Base-by-base conservation (phyloP, 2,113 vertebrate species). In the Brachyhypopomus gauderio region DNA sequence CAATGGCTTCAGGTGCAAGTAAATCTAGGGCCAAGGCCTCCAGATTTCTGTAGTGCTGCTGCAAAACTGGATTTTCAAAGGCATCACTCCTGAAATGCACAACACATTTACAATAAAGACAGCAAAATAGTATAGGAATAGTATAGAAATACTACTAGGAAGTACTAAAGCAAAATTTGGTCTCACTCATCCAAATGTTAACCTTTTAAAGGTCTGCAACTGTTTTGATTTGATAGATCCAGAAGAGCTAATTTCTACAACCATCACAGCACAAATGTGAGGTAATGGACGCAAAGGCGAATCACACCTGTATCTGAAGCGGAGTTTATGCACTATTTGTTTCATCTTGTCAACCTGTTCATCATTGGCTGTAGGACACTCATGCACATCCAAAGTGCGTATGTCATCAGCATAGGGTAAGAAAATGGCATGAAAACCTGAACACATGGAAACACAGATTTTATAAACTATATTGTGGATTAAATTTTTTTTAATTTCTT, bases 61-160 rank as follows among this genome's bases (percentile, higher is more conserved):
- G 98, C 71, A 99, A 89, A 63, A 94, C 94, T 0, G 98, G 98
- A 88, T 99, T 99, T 92, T 99, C 97, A 90, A 99, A 99, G 52
- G 94, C 91, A 73, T 96, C 96, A 78, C 90, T 93, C 94, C 98
- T 99, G 78, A 62, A 85, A 81, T 9, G 52, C n/a, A 22, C 55
- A 19, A 0, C 67, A 27, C 48, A 16, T 19, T 62, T 22, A 45
- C 70, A 78, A 38, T 5, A 12, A 1, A 6, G 9, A 5, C 8
- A 17, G 25, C 12, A 20, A 38, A 70, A n/a, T 14, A 52, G 1
- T n/a, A n/a, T n/a, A n/a, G 12, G 2, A 52, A 52, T 3, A 52
- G 45, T 3, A 52, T 14, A 11, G 12, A 52, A 52, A 52, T 12
- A 52, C 41, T 41, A 41, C 41, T 41, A 41, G 41, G 5, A 41